These are phyloP conservation scores for Ceryle rudis DNA, from an alignment of 2,797 vertebrate genomes.

Conservation along the genomic window DNA sequence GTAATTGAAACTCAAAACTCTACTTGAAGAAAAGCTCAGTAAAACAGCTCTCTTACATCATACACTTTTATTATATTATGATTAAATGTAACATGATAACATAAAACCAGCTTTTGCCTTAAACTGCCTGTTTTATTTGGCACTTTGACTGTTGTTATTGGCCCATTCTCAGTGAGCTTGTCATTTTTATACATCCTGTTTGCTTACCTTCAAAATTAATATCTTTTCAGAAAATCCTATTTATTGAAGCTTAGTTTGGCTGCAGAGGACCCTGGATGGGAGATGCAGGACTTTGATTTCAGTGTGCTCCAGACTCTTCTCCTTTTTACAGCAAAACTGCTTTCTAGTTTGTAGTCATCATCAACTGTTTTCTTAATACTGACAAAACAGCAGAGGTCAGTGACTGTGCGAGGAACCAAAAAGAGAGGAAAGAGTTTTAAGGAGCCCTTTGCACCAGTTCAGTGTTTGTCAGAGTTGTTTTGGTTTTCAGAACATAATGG, in stretches of 20 bases:
- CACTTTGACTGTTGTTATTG: conserved; percentile 55
- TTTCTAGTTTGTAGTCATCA: background rate
- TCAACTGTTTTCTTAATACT: background rate
- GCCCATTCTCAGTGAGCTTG: conserved; percentile 36
- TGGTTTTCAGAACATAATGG: background rate
- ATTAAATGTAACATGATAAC: conserved; percentile 69
- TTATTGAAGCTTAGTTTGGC: background rate
- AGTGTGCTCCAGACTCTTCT: background rate
- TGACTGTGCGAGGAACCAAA: background rate
- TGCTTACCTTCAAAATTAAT: conserved; percentile 65
- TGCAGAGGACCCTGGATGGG: background rate
- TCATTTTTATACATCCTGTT: conserved; percentile 70
- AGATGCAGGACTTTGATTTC: background rate
- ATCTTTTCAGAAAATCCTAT: conserved; percentile 39
- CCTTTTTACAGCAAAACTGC: background rate
- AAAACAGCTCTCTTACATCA: conserved; percentile 49
- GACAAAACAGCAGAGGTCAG: background rate
- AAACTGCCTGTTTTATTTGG: conserved; percentile 70
- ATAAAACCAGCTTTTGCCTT: conserved; percentile 54
- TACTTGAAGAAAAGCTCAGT: conserved; percentile 18
- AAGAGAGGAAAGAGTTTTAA: background rate
- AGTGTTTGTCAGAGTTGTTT: background rate
- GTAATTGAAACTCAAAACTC: conserved; percentile 45
- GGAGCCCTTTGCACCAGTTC: background rate
- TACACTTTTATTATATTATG: conserved; percentile 48